Evolutionary conservation across 2,797 vertebrate species (phyloP), one percentile per base, ranked within the genome.

Genomic region (Leptatherina wallacei): DNA sequence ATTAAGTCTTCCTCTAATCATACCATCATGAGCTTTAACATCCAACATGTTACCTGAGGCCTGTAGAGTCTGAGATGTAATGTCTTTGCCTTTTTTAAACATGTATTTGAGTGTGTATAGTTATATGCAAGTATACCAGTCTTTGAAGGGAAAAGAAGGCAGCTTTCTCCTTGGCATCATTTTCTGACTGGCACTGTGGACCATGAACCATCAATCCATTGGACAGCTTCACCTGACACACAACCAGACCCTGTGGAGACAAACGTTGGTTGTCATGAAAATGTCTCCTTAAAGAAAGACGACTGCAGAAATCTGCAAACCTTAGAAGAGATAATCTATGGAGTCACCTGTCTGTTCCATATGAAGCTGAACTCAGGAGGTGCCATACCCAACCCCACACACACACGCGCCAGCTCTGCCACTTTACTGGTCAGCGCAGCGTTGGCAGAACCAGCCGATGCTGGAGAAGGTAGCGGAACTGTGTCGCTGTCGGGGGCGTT

Each of bases 141-240:
- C 95, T 96, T 60, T 98, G 97, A 60, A 99, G 93, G 73, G 96
- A 96, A 83, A 97, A 97, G 75, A 98, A 90, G 0, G 97, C 97
- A 5, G 97, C 97, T 80, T 96, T 97, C 88, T 98, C 97, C 93
- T 98, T 98, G 63, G 98, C 97, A 73, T 99, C 97, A 27, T 92
- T 94, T 92, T 99, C 97, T 5, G 96, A 95, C 71, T 94, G 97
- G 88, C 97, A 97, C 84, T 96, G 97, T 0, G 97, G 97, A 2
- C 98, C 97, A 0, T 96, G 97, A 22, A 98, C 94, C 87, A 96
- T 89, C 54, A 98, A 83, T 57, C 97, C 97, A n/a, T 95, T 98
- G 33, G 97, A 96, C 78, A 99, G 89, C 73, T 97, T 98, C 71
- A 98, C 96, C 82, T 98, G 97, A 90, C 97, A 99, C 80, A 98